Percentiles rank a stretch among this genome's conserved stretches.
Evolutionary conservation across 2,888 invertebrate species (phyloP).

Genomic region (Aspidiotus rigidus): DNA sequence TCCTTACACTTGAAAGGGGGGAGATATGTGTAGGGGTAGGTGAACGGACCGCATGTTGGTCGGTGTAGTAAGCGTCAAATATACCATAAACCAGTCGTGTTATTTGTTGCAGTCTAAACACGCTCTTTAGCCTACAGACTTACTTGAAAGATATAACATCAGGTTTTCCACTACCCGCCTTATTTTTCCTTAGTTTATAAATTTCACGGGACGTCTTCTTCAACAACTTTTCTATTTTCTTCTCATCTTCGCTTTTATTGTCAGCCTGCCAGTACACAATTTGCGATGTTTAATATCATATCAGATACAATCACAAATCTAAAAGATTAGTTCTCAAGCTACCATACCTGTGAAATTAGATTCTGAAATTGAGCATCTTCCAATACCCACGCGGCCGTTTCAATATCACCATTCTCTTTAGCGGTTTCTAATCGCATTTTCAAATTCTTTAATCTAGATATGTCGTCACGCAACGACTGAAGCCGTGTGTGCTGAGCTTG

Average conservation of each 20-base stretch:
- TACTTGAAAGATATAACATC: conserved; percentile 88
- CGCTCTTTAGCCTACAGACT: too few species aligned
- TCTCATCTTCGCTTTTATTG: conserved; percentile 54
- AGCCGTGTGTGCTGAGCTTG: conserved; percentile 83
- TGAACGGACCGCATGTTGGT: too few species aligned
- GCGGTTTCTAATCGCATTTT: conserved; percentile 72
- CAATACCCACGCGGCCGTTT: conserved; percentile 74
- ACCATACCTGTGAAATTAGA: conserved; percentile 49
- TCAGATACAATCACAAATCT: too few species aligned
- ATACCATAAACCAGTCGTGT: too few species aligned
- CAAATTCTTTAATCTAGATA: conserved; percentile 67
- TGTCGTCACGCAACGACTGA: conserved; percentile 73
- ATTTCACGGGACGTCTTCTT: conserved; percentile 84
- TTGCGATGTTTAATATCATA: background rate
- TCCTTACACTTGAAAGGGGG: too few species aligned
- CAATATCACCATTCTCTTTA: conserved; percentile 69
- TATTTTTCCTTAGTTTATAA: conserved; percentile 76
- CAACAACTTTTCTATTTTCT: conserved; percentile 67
- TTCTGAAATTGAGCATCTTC: conserved; percentile 78
- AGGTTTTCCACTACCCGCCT: conserved; percentile 78
- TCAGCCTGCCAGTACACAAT: conserved; percentile 45
- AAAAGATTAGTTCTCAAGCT: background rate
- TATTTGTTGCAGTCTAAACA: too few species aligned
- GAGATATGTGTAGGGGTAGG: too few species aligned
- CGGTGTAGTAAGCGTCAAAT: too few species aligned